Percentiles rank a stretch among this genome's conserved stretches.
Evolutionary conservation across 2,888 invertebrate species (phyloP).

Genomic region (Sycophila texana): DNA sequence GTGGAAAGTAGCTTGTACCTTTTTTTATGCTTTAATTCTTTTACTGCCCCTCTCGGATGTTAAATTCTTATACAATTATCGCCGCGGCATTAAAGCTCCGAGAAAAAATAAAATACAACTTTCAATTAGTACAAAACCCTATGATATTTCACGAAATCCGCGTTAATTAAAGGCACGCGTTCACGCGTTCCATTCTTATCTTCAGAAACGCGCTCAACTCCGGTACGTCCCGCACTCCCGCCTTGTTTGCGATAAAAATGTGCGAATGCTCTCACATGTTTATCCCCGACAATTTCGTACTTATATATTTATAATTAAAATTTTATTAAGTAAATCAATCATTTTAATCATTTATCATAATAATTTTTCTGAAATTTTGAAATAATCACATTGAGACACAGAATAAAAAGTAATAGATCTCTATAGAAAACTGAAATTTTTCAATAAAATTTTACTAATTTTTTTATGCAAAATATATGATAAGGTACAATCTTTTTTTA

Average conservation of each 20-base stretch:
- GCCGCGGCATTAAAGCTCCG: conserved; percentile 24
- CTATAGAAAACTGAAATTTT: no score
- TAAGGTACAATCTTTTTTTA: conserved; percentile 1
- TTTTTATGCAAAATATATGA: not conserved
- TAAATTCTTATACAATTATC: conserved; percentile 41
- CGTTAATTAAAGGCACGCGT: conserved; percentile 22
- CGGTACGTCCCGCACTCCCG: not conserved
- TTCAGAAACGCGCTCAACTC: not conserved
- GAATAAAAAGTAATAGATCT: no score
- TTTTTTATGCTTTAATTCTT: conserved; percentile 29
- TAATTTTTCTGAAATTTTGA: no score
- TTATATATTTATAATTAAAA: not conserved
- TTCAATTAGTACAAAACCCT: conserved; percentile 37
- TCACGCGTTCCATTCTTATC: conserved; percentile 17
- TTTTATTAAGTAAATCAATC: not conserved
- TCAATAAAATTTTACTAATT: no score
- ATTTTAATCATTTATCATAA: no score
- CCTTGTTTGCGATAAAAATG: not conserved
- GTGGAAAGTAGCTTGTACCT: not conserved
- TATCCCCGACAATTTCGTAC: not conserved
- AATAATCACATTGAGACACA: no score
- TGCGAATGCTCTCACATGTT: not conserved
- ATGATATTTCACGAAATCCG: conserved; percentile 39
- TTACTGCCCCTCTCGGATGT: conserved; percentile 27
- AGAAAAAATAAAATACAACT: conserved; percentile 10